A percentile compares a stretch with the other conserved stretches of the same genome.
Evolutionary conservation across 2,888 invertebrate species (phyloP).

Genomic region (Pristionchus fissidentatus): DNA sequence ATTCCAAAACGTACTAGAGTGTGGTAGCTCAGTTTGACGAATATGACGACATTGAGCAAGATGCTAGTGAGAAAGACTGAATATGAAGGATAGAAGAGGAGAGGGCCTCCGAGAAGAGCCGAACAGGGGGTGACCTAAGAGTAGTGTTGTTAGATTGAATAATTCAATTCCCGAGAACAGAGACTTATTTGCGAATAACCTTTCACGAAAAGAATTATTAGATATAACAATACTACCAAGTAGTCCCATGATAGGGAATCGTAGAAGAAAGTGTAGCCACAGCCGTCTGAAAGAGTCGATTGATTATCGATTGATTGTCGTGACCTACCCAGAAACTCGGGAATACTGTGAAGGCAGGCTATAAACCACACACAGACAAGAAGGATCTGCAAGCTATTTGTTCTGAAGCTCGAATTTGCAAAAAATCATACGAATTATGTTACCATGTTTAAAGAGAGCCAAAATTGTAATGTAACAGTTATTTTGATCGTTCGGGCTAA

Average conservation of each 20-base stretch:
- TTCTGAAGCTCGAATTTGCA: too few species aligned
- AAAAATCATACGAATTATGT: too few species aligned
- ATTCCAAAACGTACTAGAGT: slow-evolving; percentile 7
- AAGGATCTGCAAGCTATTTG: not conserved
- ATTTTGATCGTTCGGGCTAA: too few species aligned
- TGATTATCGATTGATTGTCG: too few species aligned
- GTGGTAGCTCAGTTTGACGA: slow-evolving; percentile 27
- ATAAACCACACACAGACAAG: slow-evolving; percentile 20
- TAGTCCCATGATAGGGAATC: not conserved
- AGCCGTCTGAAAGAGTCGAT: not conserved
- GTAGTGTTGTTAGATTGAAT: too few species aligned
- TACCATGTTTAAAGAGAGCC: too few species aligned
- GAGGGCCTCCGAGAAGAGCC: slow-evolving; percentile 14
- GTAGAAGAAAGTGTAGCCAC: slow-evolving; percentile 45
- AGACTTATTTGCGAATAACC: too few species aligned
- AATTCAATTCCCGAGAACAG: too few species aligned
- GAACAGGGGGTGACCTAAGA: slow-evolving; percentile 35
- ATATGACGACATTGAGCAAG: not conserved
- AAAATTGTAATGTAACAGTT: too few species aligned
- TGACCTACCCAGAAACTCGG: slow-evolving; percentile 30
- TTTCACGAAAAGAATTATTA: too few species aligned
- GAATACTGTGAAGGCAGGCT: slow-evolving; percentile 9
- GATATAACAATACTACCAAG: too few species aligned
- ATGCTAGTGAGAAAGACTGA: not conserved
- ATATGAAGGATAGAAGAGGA: slow-evolving; percentile 32